A percentile compares a stretch with the other conserved stretches of the same genome.
Evolutionary conservation across 1,140 invertebrate species (phyloP).

Genomic region (Eumaeus atala): DNA sequence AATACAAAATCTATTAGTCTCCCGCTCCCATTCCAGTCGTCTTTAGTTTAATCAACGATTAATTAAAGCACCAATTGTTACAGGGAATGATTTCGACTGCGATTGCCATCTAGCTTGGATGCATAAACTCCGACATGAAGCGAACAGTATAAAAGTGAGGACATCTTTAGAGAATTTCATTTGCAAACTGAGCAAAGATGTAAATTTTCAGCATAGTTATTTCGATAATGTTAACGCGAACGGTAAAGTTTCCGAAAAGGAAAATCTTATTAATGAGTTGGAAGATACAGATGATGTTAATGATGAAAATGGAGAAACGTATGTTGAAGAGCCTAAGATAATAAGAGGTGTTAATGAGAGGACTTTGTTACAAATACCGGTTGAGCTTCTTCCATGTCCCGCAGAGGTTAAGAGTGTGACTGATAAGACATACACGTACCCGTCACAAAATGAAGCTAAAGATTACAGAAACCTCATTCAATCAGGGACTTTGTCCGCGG

Average conservation of each 20-base stretch:
- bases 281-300: slow-evolving; percentile 45
- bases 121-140: slow-evolving; percentile 82
- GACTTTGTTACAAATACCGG: slow-evolving; percentile 77
- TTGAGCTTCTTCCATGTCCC: slow-evolving; percentile 80
- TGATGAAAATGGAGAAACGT: slow-evolving; percentile 55
- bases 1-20: slow-evolving; percentile 34
- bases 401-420: slow-evolving; percentile 77
- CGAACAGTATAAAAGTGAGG: slow-evolving; percentile 79
- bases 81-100: slow-evolving; percentile 86
- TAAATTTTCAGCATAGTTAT: slow-evolving; percentile 53
- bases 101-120: slow-evolving; percentile 87
- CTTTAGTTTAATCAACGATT: slow-evolving; percentile 41
- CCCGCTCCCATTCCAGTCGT: slow-evolving; percentile 20
- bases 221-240: slow-evolving; percentile 21
- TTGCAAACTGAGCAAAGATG: slow-evolving; percentile 52
- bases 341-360: slow-evolving; percentile 55
- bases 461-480: slow-evolving; percentile 67
- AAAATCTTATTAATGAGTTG: slow-evolving; percentile 48
- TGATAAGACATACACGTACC: slow-evolving; percentile 74
- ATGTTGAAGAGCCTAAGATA: slow-evolving; percentile 53
- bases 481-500: slow-evolving; percentile 31
- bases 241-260: slow-evolving; percentile 29
- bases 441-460: slow-evolving; percentile 67
- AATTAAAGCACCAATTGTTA: slow-evolving; percentile 49
- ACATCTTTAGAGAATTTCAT: slow-evolving; percentile 78